A percentile compares a stretch with the other conserved stretches of the same genome.
Evolutionary conservation across 2,797 vertebrate genomes (phyloP).

Genomic region (Platalea minor): DNA sequence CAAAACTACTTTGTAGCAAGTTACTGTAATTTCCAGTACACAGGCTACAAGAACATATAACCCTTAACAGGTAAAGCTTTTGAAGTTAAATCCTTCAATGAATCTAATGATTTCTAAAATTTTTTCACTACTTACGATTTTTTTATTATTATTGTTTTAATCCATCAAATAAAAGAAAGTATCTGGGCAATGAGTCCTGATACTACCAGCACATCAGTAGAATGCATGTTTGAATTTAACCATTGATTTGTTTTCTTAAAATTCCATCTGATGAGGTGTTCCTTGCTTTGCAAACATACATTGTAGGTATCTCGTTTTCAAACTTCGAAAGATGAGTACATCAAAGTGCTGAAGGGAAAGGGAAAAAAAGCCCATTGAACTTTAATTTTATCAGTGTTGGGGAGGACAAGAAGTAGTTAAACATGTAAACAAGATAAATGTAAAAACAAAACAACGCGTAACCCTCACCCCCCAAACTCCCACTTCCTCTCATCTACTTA

Average conservation of each 20-base stretch:
- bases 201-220: rapidly evolving
- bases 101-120: neutral
- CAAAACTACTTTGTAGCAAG: neutral
- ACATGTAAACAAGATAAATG: neutral
- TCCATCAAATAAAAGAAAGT: neutral
- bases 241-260: neutral
- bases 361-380: neutral
- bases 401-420: neutral
- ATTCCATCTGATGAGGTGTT: neutral
- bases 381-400: neutral
- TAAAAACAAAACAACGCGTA: neutral
- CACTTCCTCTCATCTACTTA: neutral
- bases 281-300: neutral
- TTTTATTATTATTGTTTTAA: neutral
- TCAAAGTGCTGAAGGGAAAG: neutral
- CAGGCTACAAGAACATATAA: neutral
- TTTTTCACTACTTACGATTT: neutral
- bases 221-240: neutral
- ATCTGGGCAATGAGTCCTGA: neutral
- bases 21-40: neutral
- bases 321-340: neutral
- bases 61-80: neutral
- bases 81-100: neutral
- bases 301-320: neutral
- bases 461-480: rapidly evolving